phyloP scores from a whole-genome alignment of 2,888 invertebrate species.

The Oithona nana region DNA sequence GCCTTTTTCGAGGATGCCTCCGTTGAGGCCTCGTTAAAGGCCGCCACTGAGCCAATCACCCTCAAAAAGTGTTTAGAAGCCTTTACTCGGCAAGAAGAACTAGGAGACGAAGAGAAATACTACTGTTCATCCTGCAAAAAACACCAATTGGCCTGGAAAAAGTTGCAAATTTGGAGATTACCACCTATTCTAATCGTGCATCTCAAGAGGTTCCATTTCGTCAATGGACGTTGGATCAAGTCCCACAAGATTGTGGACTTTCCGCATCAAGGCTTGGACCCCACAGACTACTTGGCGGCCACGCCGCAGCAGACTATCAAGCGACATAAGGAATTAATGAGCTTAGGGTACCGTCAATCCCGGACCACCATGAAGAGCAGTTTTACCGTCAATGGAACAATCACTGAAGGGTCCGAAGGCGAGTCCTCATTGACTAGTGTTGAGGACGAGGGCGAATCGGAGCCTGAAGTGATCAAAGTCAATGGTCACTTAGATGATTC shows the following conservation, averaged over 20 bases:
- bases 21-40: conserved; percentile 44
- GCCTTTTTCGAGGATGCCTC: conserved; percentile 57
- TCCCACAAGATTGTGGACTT: conserved; percentile 82
- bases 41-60: conserved; percentile 61
- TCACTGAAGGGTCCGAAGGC: conserved; percentile 9
- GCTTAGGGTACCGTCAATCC: conserved; percentile 18
- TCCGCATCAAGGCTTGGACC: conserved; percentile 66
- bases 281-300: conserved; percentile 62
- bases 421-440: conserved; percentile 9
- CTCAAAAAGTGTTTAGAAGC: conserved; percentile 63
- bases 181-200: conserved; percentile 83
- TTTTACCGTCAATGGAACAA: background rate
- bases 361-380: background rate
- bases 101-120: conserved; percentile 56
- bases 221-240: conserved; percentile 80
- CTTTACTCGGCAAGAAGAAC: conserved; percentile 66
- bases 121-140: conserved; percentile 64
- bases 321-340: conserved; percentile 24
- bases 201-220: conserved; percentile 73
- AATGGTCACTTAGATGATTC: background rate
- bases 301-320: conserved; percentile 53
- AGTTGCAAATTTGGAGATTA: conserved; percentile 72
- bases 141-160: conserved; percentile 68
- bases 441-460: conserved; percentile 1
- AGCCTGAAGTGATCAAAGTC: background rate